Base-by-base conservation (phyloP, 2,888 invertebrate genomes). In the Tolmerus cingulatus region DNA sequence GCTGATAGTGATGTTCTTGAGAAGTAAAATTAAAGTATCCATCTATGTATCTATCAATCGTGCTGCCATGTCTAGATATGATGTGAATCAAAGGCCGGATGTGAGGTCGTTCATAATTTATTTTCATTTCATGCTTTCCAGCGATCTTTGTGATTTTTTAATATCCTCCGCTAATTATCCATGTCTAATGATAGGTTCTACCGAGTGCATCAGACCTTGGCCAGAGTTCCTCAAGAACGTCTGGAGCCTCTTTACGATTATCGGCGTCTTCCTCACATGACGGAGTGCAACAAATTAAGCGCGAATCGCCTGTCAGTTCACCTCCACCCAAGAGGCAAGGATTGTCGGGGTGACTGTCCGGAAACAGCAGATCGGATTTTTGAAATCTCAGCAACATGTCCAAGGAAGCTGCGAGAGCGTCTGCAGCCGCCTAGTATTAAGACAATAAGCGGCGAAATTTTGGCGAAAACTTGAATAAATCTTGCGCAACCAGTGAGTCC, bases 101-200 rank as follows among this genome's bases (percentile, higher is more conserved):
- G 40, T n/a, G 78, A 43, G 23, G 78, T 43, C 78, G 23, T 34
- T 40, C 37, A 34, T 78, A 43, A 78, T 40, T 78, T 78, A 78
- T 78, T 78, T 78, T 43, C 78, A 78, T 78, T 40, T 78, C 78
- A 78, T 78, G 78, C n/a, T 40, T 78, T 34, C 43, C 37, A 78
- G 43, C 23, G 37, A 78, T 78, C 78, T 78, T n/a, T 8, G 43
- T 3, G 43, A 66, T 66, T 78, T 78, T 78, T 78, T 78, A 78
- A 43, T 78, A 23, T 78, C 43, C 40, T 78, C 78, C 43, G 78
- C 23, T 78, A 78, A 78, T 78, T 78, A 78, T 78, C 78, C 78
- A 14, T 23, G 43, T 78, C 78, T 40, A 78, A 78, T 78, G 43
- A 78, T 8, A 19, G 78, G 37, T 43, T 78, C 78, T 78, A 66